Conservation (phyloP, 2,797 vertebrate genomes). For the Galaxias olidus region DNA sequence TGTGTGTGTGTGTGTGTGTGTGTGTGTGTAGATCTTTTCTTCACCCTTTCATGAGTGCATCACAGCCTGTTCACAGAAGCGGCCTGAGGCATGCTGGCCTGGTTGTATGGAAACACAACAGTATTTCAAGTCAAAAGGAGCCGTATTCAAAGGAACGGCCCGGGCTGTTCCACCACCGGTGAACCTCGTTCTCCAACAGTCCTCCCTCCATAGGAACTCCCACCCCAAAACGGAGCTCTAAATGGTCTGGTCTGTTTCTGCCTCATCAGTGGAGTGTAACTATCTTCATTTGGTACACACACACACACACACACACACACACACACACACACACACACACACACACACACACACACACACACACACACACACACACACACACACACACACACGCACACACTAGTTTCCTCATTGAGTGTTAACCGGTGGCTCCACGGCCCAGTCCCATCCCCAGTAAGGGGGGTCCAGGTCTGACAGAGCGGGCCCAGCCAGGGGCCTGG, state of each 20-base stretch:
- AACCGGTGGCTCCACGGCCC: slow-evolving; percentile 46
- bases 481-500: slow-evolving; percentile 54
- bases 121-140: slow-evolving; percentile 45
- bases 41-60: slow-evolving; percentile 17
- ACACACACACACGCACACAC: neutral
- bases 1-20: slow-evolving; percentile 11
- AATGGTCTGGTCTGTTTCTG: neutral
- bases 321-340: slow-evolving; percentile 6
- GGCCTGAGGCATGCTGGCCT: slow-evolving; percentile 31
- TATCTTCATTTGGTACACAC: slow-evolving; percentile 10
- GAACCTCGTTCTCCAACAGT: neutral
- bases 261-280: neutral
- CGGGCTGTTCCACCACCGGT: slow-evolving; percentile 11
- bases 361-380: neutral
- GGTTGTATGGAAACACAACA: slow-evolving; percentile 49
- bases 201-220: neutral
- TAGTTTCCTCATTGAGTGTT: slow-evolving; percentile 34
- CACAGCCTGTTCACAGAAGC: slow-evolving; percentile 27
- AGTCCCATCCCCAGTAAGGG: slow-evolving; percentile 40
- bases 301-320: slow-evolving; percentile 11
- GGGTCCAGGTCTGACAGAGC: slow-evolving; percentile 51
- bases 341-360: neutral
- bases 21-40: slow-evolving; percentile 28
- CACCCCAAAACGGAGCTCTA: neutral
- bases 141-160: slow-evolving; percentile 38